A percentile compares a stretch with the other conserved stretches of the same genome.
Evolutionary conservation across 1,140 invertebrate species (phyloP).

Genomic region (Acromyrmex charruanus): DNA sequence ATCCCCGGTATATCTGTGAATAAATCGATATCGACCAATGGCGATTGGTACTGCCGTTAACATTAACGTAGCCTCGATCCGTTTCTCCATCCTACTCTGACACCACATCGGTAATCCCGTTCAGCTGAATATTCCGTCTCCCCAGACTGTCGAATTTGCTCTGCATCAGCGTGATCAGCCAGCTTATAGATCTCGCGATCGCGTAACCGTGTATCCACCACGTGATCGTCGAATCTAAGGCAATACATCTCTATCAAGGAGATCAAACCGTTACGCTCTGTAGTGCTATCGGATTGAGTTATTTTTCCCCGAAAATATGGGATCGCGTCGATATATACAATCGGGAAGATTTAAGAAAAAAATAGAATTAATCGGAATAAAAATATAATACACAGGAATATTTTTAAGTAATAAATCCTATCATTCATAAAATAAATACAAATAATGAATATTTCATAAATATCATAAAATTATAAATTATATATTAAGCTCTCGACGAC

Average conservation of each 20-base stretch:
- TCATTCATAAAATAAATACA: background rate
- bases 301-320: background rate
- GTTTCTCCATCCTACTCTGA: background rate
- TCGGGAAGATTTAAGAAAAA: background rate
- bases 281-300: constrained; percentile 14
- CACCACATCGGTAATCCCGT: constrained; percentile 48
- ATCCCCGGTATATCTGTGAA: constrained; percentile 23
- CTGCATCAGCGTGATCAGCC: constrained; percentile 52
- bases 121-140: constrained; percentile 61
- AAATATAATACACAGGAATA: background rate
- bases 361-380: background rate
- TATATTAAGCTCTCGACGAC: background rate
- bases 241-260: constrained; percentile 9
- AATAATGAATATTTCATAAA: background rate
- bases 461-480: background rate
- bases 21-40: constrained; percentile 57
- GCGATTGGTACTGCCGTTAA: constrained; percentile 19
- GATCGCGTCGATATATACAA: background rate
- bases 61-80: constrained; percentile 29
- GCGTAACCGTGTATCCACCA: constrained; percentile 22
- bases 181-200: constrained; percentile 46
- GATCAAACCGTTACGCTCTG: constrained; percentile 2
- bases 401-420: background rate
- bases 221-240: constrained; percentile 20
- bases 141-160: constrained; percentile 60